Evolutionary conservation across 1,140 invertebrate species (phyloP), one percentile per base, ranked within the genome.

Genomic region (Pachyrhynchus sulphureomaculatus): DNA sequence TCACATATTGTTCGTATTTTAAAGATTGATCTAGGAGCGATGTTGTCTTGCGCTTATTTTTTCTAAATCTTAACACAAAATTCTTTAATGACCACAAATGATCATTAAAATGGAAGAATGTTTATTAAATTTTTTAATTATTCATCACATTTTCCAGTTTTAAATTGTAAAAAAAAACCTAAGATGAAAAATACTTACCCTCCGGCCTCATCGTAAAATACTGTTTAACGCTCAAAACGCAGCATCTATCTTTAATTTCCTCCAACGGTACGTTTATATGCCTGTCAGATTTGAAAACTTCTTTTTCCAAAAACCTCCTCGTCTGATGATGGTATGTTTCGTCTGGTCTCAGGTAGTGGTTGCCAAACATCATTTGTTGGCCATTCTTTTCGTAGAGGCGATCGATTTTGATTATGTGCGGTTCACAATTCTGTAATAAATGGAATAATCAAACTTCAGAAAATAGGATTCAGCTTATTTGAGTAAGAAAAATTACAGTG

Each of bases 321-420:
- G 93, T 95, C 4, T 94, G 89, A 2, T 96, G 83, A 78, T 99
- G 96, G 79, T 91, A 98, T 0, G 97, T 99, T 79, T 99, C 96
- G 71, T 71, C 72, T 42, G 75, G 84, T 73, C 91, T 78, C 69
- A 88, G 90, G 74, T 90, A 93, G 72, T 89, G 89, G 72, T 91
- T 93, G 12, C 92, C 95, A 71, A 94, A 91, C 37, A 98, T 82
- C 84, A 94, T 93, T 66, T 93, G 88, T 64, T 92, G 87, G 47
- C 89, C 88, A 8, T 85, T 80, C 72, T 93, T 93, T 0, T 89
- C 92, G 88, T 88, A 93, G 13, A 92, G 83, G 32, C 87, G 82
- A 76, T 97, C 93, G 57, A 98, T 93, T 66, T 92, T 84, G 47
- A 96, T 84, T 49, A 99, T 93, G 64, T 91, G 89, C 2, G 88